phyloP scores from a whole-genome alignment of 1,140 invertebrate species.

The Atta texana region DNA sequence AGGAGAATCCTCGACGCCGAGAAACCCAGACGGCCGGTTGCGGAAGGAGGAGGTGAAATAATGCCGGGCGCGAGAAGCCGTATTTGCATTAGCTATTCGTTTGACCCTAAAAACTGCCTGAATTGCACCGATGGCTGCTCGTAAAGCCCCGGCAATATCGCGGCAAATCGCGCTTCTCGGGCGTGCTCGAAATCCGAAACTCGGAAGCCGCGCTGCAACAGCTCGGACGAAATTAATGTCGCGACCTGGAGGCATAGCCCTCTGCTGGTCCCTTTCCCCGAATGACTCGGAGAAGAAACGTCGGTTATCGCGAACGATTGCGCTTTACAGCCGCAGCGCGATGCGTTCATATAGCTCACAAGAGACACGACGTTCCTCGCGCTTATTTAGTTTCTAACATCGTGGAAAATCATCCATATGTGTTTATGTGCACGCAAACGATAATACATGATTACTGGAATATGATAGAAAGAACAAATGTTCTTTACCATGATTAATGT shows the following conservation, averaged over 20 bases:
- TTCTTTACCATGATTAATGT: not conserved
- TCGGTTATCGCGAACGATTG: constrained; percentile 23
- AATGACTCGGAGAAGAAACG: constrained; percentile 25
- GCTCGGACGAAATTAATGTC: constrained; percentile 60
- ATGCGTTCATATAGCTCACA: not conserved
- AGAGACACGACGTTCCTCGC: not conserved
- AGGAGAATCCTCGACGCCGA: constrained; percentile 63
- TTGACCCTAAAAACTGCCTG: constrained; percentile 72
- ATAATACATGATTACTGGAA: not conserved
- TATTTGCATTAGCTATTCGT: constrained; percentile 77
- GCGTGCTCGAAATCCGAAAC: constrained; percentile 66
- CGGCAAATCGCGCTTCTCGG: constrained; percentile 34
- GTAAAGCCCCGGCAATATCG: constrained; percentile 65
- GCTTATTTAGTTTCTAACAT: not conserved
- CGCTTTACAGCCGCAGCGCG: constrained; percentile 22
- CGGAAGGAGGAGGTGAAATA: constrained; percentile 66
- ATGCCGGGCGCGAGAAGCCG: constrained; percentile 59
- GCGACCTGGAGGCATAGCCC: constrained; percentile 7
- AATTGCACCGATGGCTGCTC: constrained; percentile 68
- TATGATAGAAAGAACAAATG: not conserved
- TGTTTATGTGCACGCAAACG: not conserved
- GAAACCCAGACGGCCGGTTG: constrained; percentile 59
- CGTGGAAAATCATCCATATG: not conserved
- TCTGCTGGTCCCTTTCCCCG: not conserved
- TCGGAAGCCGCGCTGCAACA: constrained; percentile 30